Conservation (phyloP, 2,113 vertebrate genomes). For the Trematomus loennbergii region DNA sequence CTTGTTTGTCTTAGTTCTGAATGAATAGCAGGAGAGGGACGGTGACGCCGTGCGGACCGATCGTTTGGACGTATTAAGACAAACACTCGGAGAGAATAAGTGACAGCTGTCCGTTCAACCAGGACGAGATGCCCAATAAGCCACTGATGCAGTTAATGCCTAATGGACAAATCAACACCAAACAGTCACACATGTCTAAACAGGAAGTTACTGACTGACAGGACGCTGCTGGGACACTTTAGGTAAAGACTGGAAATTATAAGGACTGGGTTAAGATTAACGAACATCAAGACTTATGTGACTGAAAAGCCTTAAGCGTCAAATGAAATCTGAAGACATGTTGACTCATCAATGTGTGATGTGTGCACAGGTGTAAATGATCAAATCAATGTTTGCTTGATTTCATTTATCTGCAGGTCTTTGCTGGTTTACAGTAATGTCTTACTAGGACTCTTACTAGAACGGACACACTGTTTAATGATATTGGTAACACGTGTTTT, state of each 20-base stretch:
- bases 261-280: neutral
- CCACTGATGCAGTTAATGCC: slow-evolving; percentile 80
- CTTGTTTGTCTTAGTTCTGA: slow-evolving; percentile 71
- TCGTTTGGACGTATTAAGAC: slow-evolving; percentile 71
- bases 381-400: neutral
- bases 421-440: neutral
- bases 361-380: neutral
- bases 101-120: slow-evolving; percentile 71
- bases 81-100: slow-evolving; percentile 78
- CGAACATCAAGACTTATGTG: too few relatives aligned
- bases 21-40: slow-evolving; percentile 45
- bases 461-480: neutral
- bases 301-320: too few relatives aligned
- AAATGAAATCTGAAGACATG: too few relatives aligned
- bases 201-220: slow-evolving; percentile 76
- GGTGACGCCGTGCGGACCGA: slow-evolving; percentile 14
- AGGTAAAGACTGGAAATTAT: neutral
- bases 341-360: neutral
- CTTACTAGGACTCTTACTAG: neutral
- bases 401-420: neutral
- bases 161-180: slow-evolving; percentile 67
- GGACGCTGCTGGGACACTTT: neutral
- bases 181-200: slow-evolving; percentile 22
- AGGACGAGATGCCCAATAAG: slow-evolving; percentile 51
- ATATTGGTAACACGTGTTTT: neutral